These are phyloP conservation scores for Dasyprocta punctata DNA, from an alignment of 2,113 vertebrate genomes.

Conservation along the genomic window DNA sequence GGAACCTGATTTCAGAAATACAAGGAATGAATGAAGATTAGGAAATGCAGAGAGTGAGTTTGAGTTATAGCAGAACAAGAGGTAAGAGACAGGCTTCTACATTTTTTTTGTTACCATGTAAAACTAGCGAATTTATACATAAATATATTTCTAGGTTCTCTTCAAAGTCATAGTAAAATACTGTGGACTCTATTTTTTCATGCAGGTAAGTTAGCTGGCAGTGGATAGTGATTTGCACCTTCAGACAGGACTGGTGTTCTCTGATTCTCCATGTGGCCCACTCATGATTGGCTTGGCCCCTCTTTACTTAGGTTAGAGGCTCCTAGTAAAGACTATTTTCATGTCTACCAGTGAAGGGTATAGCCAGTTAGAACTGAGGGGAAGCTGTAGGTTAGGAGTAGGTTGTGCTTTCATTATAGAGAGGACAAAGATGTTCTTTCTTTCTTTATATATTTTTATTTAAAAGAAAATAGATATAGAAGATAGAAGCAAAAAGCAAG, in stretches of 20 bases:
- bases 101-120: background rate
- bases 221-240: background rate
- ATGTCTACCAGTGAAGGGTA: background rate
- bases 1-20: background rate
- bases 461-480: no score
- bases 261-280: accelerated
- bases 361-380: background rate
- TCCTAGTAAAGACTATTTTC: background rate
- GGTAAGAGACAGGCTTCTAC: background rate
- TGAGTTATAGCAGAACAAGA: background rate
- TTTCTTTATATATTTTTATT: no score
- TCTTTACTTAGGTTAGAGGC: background rate
- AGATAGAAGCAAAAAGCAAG: no score
- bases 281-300: background rate
- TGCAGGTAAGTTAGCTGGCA: accelerated
- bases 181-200: background rate
- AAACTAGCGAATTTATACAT: background rate
- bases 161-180: background rate
- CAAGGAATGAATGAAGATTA: background rate
- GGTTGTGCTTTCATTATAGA: background rate
- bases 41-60: background rate
- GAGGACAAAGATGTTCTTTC: no score
- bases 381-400: background rate
- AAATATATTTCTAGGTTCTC: background rate
- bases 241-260: background rate